A percentile compares a stretch with the other conserved stretches of the same genome.
phyloP scores from a whole-genome alignment of 2,113 vertebrate genomes.

The Dipodomys ordii region DNA sequence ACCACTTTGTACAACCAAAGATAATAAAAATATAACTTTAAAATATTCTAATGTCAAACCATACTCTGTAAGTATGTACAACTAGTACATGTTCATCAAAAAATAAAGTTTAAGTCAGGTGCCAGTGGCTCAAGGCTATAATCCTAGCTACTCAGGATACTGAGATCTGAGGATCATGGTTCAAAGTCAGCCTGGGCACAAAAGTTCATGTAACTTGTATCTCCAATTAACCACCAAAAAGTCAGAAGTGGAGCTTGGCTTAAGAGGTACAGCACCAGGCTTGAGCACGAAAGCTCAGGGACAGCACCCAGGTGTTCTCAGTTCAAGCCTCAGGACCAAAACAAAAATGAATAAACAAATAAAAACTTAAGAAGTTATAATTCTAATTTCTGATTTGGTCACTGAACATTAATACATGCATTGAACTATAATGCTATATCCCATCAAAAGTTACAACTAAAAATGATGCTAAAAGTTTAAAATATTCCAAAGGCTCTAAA shows the following conservation, averaged over 20 bases:
- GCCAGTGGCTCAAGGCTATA: too few species aligned
- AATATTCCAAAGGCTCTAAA: neutral
- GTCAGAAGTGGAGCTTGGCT: too few species aligned
- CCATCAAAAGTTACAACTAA: neutral
- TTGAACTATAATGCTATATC: neutral
- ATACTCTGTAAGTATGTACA: neutral
- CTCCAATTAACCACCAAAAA: too few species aligned
- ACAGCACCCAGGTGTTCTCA: too few species aligned
- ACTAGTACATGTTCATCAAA: neutral
- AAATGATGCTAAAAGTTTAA: neutral
- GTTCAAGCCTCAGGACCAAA: too few species aligned
- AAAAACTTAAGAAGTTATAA: neutral
- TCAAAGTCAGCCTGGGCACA: too few species aligned
- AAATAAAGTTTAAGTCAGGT: neutral
- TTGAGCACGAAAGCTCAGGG: too few species aligned
- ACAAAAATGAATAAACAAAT: too few species aligned
- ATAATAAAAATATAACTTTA: neutral
- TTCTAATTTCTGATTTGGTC: neutral
- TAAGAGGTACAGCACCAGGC: too few species aligned
- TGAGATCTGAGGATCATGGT: too few species aligned
- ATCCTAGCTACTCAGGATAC: too few species aligned
- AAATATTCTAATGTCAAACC: neutral
- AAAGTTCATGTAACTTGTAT: too few species aligned
- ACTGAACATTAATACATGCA: neutral
- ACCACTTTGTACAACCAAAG: slow-evolving; percentile 17